Conservation (phyloP, 23 tunicate genomes). For the Phallusia fumigata region DNA sequence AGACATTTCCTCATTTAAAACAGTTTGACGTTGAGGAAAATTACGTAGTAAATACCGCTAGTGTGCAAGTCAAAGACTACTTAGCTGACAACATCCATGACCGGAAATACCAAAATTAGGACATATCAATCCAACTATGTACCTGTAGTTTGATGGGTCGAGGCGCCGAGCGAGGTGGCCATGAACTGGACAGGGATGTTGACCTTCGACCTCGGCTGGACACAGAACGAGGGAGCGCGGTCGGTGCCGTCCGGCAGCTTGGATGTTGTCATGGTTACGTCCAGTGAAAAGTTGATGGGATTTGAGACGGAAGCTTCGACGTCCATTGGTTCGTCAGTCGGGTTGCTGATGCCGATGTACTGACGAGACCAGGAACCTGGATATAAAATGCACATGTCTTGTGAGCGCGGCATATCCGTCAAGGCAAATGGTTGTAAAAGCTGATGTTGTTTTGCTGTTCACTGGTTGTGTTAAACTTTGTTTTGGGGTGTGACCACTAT, state of each 20-base stretch:
- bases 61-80: no score
- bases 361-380: slow-evolving; percentile 83
- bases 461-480: no score
- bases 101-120: no score
- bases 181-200: slow-evolving; percentile 74
- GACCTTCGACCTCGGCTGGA: slow-evolving; percentile 52
- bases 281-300: slow-evolving; percentile 60
- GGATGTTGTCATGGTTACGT: slow-evolving; percentile 33
- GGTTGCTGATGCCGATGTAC: slow-evolving; percentile 65
- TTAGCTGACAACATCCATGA: no score
- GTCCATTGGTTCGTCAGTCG: slow-evolving; percentile 67
- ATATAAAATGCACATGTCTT: no score
- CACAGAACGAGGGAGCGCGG: slow-evolving; percentile 23
- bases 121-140: neutral
- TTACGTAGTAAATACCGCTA: no score
- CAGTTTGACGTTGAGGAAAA: no score
- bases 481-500: no score
- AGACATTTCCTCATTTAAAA: no score
- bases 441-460: no score
- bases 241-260: slow-evolving; percentile 11
- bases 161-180: slow-evolving; percentile 68
- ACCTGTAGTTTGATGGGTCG: slow-evolving; percentile 82
- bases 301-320: slow-evolving; percentile 50
- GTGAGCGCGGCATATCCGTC: no score
- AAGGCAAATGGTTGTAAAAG: no score